phyloP scores from a whole-genome alignment of 2,113 vertebrate genomes.

The Galemys pyrenaicus region DNA sequence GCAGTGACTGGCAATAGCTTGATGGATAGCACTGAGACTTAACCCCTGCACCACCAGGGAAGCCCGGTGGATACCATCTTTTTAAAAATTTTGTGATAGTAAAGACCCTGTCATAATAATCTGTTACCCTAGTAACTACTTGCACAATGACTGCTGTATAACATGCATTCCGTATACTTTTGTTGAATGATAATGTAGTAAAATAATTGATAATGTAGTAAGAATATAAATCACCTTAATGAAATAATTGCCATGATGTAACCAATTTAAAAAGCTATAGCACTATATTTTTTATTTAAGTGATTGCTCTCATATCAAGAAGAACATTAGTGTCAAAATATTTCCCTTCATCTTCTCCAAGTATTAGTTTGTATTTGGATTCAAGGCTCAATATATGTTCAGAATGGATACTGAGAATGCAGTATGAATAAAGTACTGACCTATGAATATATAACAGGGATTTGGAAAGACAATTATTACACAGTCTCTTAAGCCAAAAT shows the following conservation, averaged over 20 bases:
- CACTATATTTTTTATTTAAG: not conserved
- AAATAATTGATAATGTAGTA: slow-evolving; percentile 1
- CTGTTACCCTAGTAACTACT: not conserved
- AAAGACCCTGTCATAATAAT: not conserved
- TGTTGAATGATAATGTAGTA: not conserved
- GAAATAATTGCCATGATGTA: not conserved
- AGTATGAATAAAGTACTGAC: not conserved
- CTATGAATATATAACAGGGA: slow-evolving; percentile 20
- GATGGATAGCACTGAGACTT: too few species aligned
- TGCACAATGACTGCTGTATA: not conserved
- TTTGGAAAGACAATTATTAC: slow-evolving; percentile 33
- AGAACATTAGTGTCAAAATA: slow-evolving; percentile 18
- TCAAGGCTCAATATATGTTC: not conserved
- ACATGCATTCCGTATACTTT: not conserved
- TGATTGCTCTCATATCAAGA: not conserved
- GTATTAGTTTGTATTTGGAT: slow-evolving; percentile 5
- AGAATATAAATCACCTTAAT: not conserved
- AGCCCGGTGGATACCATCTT: not conserved
- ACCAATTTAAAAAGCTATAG: not conserved
- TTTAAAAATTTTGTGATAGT: not conserved
- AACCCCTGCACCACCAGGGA: too few species aligned
- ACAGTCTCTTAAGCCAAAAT: slow-evolving; percentile 8
- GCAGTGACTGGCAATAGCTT: too few species aligned
- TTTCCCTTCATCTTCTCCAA: not conserved
- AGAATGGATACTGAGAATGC: not conserved